Percentiles rank a stretch among this genome's conserved stretches.
Conservation (phyloP, 2,888 invertebrate genomes). For the Cantharis lateralis region DNA sequence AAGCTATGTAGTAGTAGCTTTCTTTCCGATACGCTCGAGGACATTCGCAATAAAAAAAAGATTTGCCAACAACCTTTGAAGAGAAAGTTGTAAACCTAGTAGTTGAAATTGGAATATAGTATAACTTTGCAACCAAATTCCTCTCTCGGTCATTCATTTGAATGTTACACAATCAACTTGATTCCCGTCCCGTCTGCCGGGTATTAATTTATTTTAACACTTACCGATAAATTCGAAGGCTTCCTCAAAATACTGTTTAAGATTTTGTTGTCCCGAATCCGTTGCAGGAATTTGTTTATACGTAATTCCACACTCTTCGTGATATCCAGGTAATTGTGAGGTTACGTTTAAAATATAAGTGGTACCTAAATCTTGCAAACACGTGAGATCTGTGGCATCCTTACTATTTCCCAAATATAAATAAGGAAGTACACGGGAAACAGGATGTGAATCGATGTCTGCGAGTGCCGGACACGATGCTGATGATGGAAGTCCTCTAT, state of each 20-base stretch:
- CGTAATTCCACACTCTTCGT: conserved; percentile 67
- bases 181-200: background rate
- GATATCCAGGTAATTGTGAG: conserved; percentile 73
- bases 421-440: conserved; percentile 79
- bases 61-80: conserved; percentile 14
- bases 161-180: background rate
- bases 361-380: conserved; percentile 69
- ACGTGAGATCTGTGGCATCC: conserved; percentile 74
- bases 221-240: conserved; percentile 86
- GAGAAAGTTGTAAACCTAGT: background rate
- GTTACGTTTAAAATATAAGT: conserved; percentile 83
- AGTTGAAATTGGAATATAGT: background rate
- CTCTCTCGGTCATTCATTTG: background rate
- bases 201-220: conserved; percentile 45
- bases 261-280: conserved; percentile 83
- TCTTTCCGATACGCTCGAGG: conserved; percentile 18
- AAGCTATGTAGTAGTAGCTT: conserved; percentile 14
- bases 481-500: conserved; percentile 48
- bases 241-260: conserved; percentile 87
- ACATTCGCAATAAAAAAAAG: conserved; percentile 13
- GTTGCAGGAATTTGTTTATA: conserved; percentile 82
- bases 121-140: background rate
- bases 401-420: conserved; percentile 81
- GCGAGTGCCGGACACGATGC: conserved; percentile 61
- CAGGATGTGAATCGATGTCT: conserved; percentile 76